A percentile compares a stretch with the other conserved stretches of the same genome.
phyloP scores from a whole-genome alignment of 2,797 vertebrate genomes.

The Limnodromus scolopaceus region DNA sequence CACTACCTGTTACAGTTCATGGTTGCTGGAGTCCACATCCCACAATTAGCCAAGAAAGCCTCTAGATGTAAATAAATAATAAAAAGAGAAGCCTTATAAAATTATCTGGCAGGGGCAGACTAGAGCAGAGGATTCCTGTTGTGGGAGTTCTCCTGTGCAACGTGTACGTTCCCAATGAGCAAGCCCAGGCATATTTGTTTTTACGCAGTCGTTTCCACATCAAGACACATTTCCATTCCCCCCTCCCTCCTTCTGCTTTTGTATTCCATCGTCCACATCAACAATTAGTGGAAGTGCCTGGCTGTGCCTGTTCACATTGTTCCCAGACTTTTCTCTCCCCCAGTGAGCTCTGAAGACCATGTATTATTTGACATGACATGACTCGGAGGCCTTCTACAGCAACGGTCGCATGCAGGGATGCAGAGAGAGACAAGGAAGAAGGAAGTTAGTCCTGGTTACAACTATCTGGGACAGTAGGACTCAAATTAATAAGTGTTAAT shows the following conservation, averaged over 20 bases:
- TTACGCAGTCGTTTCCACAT: not conserved
- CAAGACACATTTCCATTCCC: constrained; percentile 58
- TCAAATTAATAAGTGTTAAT: not conserved
- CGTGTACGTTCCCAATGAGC: constrained; percentile 29
- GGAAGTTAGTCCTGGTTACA: not conserved
- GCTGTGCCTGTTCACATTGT: constrained; percentile 59
- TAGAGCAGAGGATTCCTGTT: constrained; percentile 17
- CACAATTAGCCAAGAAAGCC: not conserved
- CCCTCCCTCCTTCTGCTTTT: constrained; percentile 56
- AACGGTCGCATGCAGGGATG: not conserved
- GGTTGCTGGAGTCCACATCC: not conserved
- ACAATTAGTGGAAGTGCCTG: constrained; percentile 74
- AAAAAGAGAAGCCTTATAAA: not conserved
- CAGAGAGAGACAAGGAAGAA: not conserved
- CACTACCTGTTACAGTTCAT: not conserved
- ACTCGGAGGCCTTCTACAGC: constrained; percentile 19
- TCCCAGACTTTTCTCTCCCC: constrained; percentile 56
- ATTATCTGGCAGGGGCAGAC: not conserved
- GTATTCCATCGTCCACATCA: constrained; percentile 46
- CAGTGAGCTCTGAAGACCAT: constrained; percentile 60
- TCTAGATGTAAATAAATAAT: not conserved
- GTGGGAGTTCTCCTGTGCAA: constrained; percentile 24
- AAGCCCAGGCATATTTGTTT: constrained; percentile 62
- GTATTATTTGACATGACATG: constrained; percentile 58
- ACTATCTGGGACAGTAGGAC: not conserved